phyloP scores from a whole-genome alignment of 2,113 vertebrate species.

The Origma solitaria region DNA sequence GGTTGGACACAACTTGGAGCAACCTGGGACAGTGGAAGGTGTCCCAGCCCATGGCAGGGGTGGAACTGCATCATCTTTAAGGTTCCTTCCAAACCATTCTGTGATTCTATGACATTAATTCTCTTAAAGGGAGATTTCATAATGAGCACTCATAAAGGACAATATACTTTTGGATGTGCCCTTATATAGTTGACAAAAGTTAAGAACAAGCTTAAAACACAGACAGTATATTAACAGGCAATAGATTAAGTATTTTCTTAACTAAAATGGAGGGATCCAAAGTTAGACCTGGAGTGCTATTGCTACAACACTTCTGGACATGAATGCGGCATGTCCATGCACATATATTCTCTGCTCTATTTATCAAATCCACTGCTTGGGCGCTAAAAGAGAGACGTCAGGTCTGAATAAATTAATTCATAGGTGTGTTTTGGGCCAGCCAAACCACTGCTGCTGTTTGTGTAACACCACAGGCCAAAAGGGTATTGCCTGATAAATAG shows the following conservation, averaged over 20 bases:
- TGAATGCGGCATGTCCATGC: not conserved
- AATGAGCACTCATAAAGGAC: not conserved
- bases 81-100: not conserved
- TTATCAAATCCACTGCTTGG: not conserved
- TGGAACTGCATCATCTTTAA: not conserved
- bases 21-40: not conserved
- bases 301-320: not conserved
- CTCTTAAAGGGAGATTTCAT: not conserved
- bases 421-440: not conserved
- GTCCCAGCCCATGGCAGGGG: not conserved
- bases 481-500: not conserved
- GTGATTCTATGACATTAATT: not conserved
- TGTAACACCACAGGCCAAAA: not conserved
- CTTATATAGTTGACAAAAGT: not conserved
- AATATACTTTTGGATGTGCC: not conserved
- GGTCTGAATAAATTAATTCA: not conserved
- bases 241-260: not conserved
- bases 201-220: not conserved
- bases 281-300: not conserved
- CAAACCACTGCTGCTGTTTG: not conserved
- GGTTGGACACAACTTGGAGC: rapidly evolving
- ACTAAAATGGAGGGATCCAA: not conserved
- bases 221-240: not conserved
- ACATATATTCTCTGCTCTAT: not conserved
- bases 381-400: not conserved